Percentiles rank a stretch among this genome's conserved stretches.
Conservation (phyloP, 2,888 invertebrate genomes). For the Acanthoscelides obtectus region DNA sequence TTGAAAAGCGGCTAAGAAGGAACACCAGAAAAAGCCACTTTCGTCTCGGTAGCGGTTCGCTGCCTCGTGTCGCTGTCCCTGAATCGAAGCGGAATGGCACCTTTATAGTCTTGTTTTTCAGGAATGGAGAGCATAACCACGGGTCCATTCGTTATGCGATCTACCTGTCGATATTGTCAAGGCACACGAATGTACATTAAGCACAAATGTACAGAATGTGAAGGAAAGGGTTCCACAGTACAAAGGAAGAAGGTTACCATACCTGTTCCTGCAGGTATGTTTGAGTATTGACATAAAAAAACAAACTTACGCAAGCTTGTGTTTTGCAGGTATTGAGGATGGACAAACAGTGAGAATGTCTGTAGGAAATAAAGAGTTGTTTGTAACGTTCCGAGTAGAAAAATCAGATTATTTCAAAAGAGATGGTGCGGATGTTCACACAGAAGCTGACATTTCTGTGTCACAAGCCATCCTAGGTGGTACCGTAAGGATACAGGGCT, state of each 20-base stretch:
- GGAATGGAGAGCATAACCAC: slow-evolving; percentile 84
- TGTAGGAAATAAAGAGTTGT: slow-evolving; percentile 86
- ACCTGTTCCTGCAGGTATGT: slow-evolving; percentile 79
- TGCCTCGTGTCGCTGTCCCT: no score
- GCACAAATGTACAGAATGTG: slow-evolving; percentile 86
- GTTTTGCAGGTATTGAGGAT: slow-evolving; percentile 74
- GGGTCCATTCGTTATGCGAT: slow-evolving; percentile 96
- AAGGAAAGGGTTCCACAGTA: slow-evolving; percentile 80
- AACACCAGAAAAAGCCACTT: no score
- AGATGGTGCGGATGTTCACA: slow-evolving; percentile 93
- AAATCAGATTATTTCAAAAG: slow-evolving; percentile 84
- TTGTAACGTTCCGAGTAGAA: slow-evolving; percentile 89
- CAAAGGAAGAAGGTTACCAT: slow-evolving; percentile 86
- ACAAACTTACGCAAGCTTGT: background rate
- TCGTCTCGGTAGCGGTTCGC: no score
- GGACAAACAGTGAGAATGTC: slow-evolving; percentile 95
- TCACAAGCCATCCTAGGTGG: slow-evolving; percentile 94
- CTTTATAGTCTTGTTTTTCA: no score
- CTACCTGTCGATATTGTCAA: slow-evolving; percentile 88
- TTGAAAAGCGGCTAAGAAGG: no score
- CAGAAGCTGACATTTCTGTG: slow-evolving; percentile 85
- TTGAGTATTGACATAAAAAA: background rate
- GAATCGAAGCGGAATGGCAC: no score
- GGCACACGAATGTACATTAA: slow-evolving; percentile 83
- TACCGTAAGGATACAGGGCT: slow-evolving; percentile 83